Base-by-base conservation (phyloP, 2,888 invertebrate species). In the Carabus problematicus region DNA sequence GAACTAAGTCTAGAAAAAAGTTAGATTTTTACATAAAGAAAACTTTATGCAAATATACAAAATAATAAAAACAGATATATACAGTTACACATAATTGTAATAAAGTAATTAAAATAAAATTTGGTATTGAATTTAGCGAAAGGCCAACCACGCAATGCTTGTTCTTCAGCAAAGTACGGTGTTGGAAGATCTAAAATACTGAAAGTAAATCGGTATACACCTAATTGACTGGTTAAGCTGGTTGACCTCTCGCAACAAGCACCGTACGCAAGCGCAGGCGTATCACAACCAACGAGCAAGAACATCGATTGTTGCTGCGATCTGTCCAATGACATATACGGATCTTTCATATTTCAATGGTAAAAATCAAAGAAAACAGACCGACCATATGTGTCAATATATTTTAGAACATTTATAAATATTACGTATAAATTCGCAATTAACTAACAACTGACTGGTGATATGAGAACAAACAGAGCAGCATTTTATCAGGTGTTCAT, bases 211-310 rank as follows among this genome's bases (percentile, higher is more conserved):
- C 2, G 11, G 14, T 45, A 45, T 45, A 1, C 7, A 45, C 12
- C 12, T 45, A 45, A 6, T 3, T 45, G 7, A 11, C 11, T 52
- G 16, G 16, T 1, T 52, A n/a, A 16, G 18, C 14, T 16, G 52
- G 52, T 41, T 60, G 67, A 19, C 52, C 67, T 52, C 52, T 60
- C 67, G 60, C 41, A 14, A 49, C 60, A 67, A 66, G 66, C 66
- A 66, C 66, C 59, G 40, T 66, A 66, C 66, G 66, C 45, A 59
- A 59, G 49, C 66, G 66, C 66, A 66, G 66, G 66, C 49, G 18
- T 62, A 66, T 66, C 66, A 58, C 66, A 66, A 66, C 58, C 58
- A 66, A 66, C 59, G 66, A 66, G 66, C 59, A 66, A 58, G 66
- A 66, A 66, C 64, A 66, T 58, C 59, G 59, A 66, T 0, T 41